Evolutionary conservation across 2,113 vertebrate species (phyloP), one percentile per base, ranked within the genome.

Genomic region (Poeciliopsis retropinna): DNA sequence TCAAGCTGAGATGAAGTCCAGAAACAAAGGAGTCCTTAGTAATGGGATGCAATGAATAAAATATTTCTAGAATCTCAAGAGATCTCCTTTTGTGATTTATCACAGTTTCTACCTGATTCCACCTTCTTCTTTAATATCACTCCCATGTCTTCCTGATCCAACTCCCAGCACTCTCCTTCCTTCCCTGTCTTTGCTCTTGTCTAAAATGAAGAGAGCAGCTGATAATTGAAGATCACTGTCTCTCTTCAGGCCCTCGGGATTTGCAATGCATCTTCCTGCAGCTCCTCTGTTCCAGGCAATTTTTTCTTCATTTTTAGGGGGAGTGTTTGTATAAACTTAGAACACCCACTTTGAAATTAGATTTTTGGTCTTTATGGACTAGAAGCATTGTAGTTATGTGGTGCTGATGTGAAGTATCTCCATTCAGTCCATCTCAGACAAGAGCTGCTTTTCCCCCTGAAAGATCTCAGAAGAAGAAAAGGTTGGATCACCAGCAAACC

Each of bases 191-290:
- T 78, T 75, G 77, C 84, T 90, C 90, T 90, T 91, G 91, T 95
- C 92, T 94, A 90, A 93, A 94, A 93, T 93, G 90, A 92, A 89
- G 76, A 85, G 92, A 93, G 83, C 88, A 92, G 92, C 85, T 92
- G 91, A 92, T 95, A 95, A 95, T 94, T 94, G 94, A 93, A 95
- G 94, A 95, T 95, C 93, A 92, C 93, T 94, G 93, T 95, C 94
- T 94, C 86, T 88, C 83, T 85, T 87, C 84, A 54, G 90, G 83
- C 92, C 91, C 90, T 87, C 82, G 88, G 92, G 93, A 93, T 92
- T 92, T 86, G 83, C 89, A 85, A 83, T 72, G 80, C 72, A 85
- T 82, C 76, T 84, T 75, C 65, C 77, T 25, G 62, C 72, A 79
- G 87, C 92, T 92, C 92, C 77, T 92, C 90, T 89, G 77, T 47